These are phyloP conservation scores for Brachionus rubens DNA, from an alignment of 1,140 invertebrate species.

Conservation along the genomic window DNA sequence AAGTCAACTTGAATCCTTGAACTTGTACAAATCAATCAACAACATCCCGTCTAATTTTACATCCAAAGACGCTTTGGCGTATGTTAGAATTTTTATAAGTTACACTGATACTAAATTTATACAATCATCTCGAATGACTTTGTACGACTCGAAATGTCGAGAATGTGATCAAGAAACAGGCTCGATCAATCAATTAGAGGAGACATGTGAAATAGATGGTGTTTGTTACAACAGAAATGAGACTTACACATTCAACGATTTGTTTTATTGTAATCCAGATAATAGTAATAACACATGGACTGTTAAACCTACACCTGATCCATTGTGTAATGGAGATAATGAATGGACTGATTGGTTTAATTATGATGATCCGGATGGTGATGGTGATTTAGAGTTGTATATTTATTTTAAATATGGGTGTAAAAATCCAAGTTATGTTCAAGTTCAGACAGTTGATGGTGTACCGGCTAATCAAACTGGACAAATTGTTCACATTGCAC, in stretches of 20 bases:
- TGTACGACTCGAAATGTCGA: constrained; percentile 37
- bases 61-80: not conserved
- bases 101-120: not conserved
- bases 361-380: not conserved
- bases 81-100: not conserved
- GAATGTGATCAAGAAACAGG: not conserved
- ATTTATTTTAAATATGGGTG: not conserved
- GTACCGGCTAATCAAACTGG: constrained; percentile 6
- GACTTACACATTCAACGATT: not conserved
- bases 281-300: not conserved
- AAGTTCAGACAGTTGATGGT: constrained; percentile 14
- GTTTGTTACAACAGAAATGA: constrained; percentile 22
- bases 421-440: not conserved
- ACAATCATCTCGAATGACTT: not conserved
- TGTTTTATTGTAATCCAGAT: constrained; percentile 34
- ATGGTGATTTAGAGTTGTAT: constrained; percentile 28
- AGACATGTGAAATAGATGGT: constrained; percentile 42
- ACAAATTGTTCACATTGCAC: not conserved
- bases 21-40: constrained; percentile 7
- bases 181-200: not conserved
- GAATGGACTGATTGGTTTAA: constrained; percentile 28
- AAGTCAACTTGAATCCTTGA: not conserved
- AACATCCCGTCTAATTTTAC: not conserved
- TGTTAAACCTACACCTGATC: not conserved
- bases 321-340: constrained; percentile 31